Evolutionary conservation across 2,888 invertebrate species (phyloP), one percentile per base, ranked within the genome.

Genomic region (Tineola bisselliella): DNA sequence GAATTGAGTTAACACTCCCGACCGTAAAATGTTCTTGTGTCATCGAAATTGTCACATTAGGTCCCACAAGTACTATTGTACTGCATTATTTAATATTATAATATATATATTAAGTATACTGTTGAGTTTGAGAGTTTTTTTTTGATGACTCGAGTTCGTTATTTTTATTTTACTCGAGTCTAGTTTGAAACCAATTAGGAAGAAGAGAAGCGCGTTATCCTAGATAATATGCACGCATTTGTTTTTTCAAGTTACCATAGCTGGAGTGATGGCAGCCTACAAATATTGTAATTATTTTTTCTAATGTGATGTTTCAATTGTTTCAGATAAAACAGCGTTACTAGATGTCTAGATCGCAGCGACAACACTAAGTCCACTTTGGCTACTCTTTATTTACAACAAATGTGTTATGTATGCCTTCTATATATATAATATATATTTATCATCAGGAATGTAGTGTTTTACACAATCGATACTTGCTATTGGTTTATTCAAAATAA

Each of bases 241-340:
- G 25, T 25, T 25, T 25, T 25, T 25, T 25, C 25, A 25, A 6
- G 25, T 25, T 25, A n/a, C 25, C 25, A 25, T 25, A 25, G 25
- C 25, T 25, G 6, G 6, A 25, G 2, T 25, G 25, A 6, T 25
- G 25, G 6, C 25, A 25, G 6, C 2, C 25, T 25, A 25, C n/a
- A n/a, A n/a, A n/a, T n/a, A n/a, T n/a, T n/a, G n/a, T n/a, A n/a
- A n/a, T n/a, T n/a, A n/a, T n/a, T n/a, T 25, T 25, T 25, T 25
- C 6, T 25, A 25, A 25, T 6, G 6, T 25, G 6, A 25, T 33
- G n/a, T 58, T 15, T 58, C 58, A 13, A 1, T 58, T 58, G 58
- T 58, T 58, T 33, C 58, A 58, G 58, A 33, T 58, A 17, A 13
- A 33, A 33, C 58, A 58, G 33, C 33, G 58, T 17, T 30, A 17